Evolutionary conservation across 2,113 vertebrate species (phyloP).

Genomic region (Trochalopteron elliotii): DNA sequence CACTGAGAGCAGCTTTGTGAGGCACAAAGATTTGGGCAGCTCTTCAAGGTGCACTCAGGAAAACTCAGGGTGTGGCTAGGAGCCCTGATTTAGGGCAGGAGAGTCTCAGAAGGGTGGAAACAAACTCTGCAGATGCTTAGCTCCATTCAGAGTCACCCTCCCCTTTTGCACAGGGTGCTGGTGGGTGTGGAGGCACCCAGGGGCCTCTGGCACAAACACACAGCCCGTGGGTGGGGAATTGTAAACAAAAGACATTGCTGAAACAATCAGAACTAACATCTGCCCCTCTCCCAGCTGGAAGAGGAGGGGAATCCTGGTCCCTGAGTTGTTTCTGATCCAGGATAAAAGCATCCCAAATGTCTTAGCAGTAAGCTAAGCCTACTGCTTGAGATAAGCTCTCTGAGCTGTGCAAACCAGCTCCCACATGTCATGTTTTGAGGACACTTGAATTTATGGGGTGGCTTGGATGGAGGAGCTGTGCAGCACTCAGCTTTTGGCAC

Average conservation of each 20-base stretch:
- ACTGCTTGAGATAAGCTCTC: neutral
- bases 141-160: neutral
- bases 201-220: neutral
- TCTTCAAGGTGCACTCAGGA: neutral
- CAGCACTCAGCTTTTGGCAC: neutral
- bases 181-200: neutral
- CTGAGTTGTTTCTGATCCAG: neutral
- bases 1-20: neutral
- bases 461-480: neutral
- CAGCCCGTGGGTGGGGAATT: neutral
- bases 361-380: neutral
- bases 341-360: neutral
- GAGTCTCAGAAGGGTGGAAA: neutral
- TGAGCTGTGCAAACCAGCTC: neutral
- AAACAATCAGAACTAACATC: neutral
- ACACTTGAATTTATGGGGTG: neutral
- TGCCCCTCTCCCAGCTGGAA: neutral
- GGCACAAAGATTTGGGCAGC: neutral
- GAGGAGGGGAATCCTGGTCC: neutral
- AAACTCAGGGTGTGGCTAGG: neutral
- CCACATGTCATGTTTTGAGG: fast-evolving
- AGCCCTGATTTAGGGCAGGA: neutral
- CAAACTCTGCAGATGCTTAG: neutral
- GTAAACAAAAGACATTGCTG: neutral
- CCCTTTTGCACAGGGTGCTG: fast-evolving